Evolutionary conservation across 2,888 invertebrate genomes (phyloP), one percentile per base, ranked within the genome.

Genomic region (Eupithecia vulgata): DNA sequence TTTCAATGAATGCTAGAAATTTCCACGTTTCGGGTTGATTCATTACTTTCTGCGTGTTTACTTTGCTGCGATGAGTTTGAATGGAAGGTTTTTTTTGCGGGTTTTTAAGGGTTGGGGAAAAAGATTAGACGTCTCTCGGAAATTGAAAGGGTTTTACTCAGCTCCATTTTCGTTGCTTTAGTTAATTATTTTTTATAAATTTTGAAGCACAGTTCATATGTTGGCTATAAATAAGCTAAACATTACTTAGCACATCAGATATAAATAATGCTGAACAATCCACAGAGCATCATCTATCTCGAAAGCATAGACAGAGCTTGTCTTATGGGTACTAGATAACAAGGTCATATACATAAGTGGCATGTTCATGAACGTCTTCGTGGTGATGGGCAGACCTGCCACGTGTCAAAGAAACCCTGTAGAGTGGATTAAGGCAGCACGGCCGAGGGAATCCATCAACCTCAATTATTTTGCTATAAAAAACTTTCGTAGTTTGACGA

Each of bases 1-100:
- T 75, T 77, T 57, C 57, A 57, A 57, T 73, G 78, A 79, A 78
- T 75, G 75, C 74, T 13, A 57, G 65, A 64, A 59, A 70, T 71
- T 76, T 73, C 70, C 45, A 57, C 70, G 30, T 67, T 68, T 67
- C 68, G 59, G 62, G 48, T 48, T 67, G 45, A 70, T 70, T 72
- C 70, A 67, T 69, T 25, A 25, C 57, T 57, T 67, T 69, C 45
- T 64, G 34, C 61, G 42, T 40, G 66, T 48, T 57, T 57, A 57
- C 61, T 68, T 67, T 40, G 45, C n/a, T 34, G 40, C 45, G 61
- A 25, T 61, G 70, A 52, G 48, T 68, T 42, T 66, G 40, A 40
- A 30, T 42, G 37, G 13, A 25, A 57, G 57, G 25, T n/a, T n/a
- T 17, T 17, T 52, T 21, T 52, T 52, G 6, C 21, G 52, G 21